These are phyloP conservation scores for Drosophila percnosoma DNA, from an alignment of 2,888 invertebrate genomes.

Conservation along the genomic window DNA sequence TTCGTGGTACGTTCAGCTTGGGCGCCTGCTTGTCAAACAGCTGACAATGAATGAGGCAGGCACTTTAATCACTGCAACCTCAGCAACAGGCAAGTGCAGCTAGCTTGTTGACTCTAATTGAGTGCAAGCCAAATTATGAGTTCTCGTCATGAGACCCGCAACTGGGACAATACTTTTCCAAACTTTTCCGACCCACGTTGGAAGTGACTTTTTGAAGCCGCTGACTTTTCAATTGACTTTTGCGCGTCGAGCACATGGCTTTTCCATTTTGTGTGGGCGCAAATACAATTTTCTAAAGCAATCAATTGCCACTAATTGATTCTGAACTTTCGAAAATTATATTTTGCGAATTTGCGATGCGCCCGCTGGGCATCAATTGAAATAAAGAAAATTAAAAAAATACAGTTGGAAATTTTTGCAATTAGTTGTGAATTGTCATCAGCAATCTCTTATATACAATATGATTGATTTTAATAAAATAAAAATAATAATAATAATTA, in stretches of 20 bases:
- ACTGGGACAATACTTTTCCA: neutral
- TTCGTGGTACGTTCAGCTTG: slow-evolving; percentile 15
- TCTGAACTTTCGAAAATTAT: slow-evolving; percentile 48
- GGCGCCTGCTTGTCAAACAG: slow-evolving; percentile 10
- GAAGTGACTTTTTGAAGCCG: slow-evolving; percentile 27
- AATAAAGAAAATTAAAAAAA: slow-evolving; percentile 9
- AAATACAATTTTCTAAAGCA: slow-evolving; percentile 43
- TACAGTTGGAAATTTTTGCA: slow-evolving; percentile 7
- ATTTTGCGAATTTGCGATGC: neutral
- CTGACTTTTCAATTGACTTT: slow-evolving; percentile 68
- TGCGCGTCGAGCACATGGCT: slow-evolving; percentile 20
- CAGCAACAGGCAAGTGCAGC: slow-evolving; percentile 20
- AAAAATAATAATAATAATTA: neutral
- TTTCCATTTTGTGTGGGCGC: slow-evolving; percentile 22
- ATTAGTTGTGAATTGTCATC: slow-evolving; percentile 16
- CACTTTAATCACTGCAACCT: slow-evolving; percentile 4
- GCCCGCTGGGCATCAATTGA: slow-evolving; percentile 45
- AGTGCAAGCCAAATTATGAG: slow-evolving; percentile 14
- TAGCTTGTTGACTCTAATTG: slow-evolving; percentile 25
- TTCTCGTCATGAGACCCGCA: neutral
- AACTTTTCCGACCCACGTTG: slow-evolving; percentile 9
- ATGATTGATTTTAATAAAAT: neutral
- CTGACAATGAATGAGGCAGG: neutral
- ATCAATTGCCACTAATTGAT: slow-evolving; percentile 72
- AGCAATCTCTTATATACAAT: neutral